phyloP scores from a whole-genome alignment of 2,113 vertebrate genomes.

The Lethenteron camtschaticum region DNA sequence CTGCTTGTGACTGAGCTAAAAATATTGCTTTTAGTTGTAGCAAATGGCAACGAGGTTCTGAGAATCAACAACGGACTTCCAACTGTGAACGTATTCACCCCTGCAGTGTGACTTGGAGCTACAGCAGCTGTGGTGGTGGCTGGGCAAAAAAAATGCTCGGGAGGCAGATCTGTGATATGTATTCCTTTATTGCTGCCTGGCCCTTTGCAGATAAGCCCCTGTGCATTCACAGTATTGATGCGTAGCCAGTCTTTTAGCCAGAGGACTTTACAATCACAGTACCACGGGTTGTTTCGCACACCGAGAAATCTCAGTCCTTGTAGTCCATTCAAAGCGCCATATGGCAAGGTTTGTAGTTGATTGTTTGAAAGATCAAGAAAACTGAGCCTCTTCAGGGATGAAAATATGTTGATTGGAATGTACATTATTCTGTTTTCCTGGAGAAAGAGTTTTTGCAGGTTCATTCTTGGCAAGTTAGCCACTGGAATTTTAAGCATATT shows the following conservation, averaged over 20 bases:
- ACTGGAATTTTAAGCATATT: constrained; percentile 75
- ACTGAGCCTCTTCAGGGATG: constrained; percentile 53
- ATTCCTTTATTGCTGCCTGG: constrained; percentile 77
- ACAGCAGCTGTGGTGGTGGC: constrained; percentile 20
- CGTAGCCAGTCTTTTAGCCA: constrained; percentile 94
- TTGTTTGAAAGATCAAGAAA: constrained; percentile 79
- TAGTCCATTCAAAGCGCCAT: constrained; percentile 68
- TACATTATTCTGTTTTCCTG: constrained; percentile 90
- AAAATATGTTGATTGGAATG: constrained; percentile 61
- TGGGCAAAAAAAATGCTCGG: constrained; percentile 69
- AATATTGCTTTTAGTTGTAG: constrained; percentile 16
- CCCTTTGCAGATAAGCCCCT: constrained; percentile 71
- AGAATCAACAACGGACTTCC: constrained; percentile 19
- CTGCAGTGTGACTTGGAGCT: constrained; percentile 23
- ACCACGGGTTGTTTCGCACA: constrained; percentile 74
- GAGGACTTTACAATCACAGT: constrained; percentile 73
- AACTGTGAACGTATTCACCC: constrained; percentile 17
- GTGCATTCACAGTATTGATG: constrained; percentile 51
- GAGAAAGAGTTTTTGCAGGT: constrained; percentile 54
- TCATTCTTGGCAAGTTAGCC: constrained; percentile 46
- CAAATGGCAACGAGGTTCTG: constrained; percentile 11
- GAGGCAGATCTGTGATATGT: constrained; percentile 74
- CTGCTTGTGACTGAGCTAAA: constrained; percentile 11
- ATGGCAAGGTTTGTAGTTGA: constrained; percentile 50
- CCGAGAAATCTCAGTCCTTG: constrained; percentile 56